Conservation (phyloP, 2,888 invertebrate genomes). For the Zonitis immaculata region DNA sequence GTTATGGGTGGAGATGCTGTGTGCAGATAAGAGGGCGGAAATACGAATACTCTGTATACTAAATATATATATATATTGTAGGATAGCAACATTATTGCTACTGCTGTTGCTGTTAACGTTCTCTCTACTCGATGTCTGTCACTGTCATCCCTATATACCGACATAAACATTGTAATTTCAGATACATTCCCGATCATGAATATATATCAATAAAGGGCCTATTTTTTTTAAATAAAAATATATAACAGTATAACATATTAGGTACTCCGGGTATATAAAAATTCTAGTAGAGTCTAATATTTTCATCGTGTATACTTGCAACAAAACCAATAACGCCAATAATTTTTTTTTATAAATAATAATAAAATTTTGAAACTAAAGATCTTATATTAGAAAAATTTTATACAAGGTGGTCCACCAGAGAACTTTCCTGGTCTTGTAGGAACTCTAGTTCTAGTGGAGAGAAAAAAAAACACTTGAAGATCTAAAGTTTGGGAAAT, state of each 20-base stretch:
- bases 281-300: too few species aligned
- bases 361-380: too few species aligned
- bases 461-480: too few species aligned
- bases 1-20: conserved; percentile 31
- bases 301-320: too few species aligned
- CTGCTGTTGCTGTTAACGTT: conserved; percentile 7
- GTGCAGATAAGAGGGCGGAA: conserved; percentile 27
- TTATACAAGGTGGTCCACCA: too few species aligned
- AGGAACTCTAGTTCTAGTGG: too few species aligned
- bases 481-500: too few species aligned
- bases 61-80: conserved; percentile 7
- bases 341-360: too few species aligned
- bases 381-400: too few species aligned
- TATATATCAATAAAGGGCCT: conserved; percentile 12
- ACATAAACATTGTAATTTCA: conserved; percentile 22
- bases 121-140: conserved; percentile 20
- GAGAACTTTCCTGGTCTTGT: too few species aligned
- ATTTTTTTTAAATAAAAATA: not conserved
- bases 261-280: too few species aligned
- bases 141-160: conserved; percentile 17
- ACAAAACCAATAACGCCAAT: too few species aligned
- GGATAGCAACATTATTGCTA: conserved; percentile 2
- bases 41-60: conserved; percentile 19
- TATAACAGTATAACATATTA: not conserved
- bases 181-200: conserved; percentile 19